A percentile compares a stretch with the other conserved stretches of the same genome.
Evolutionary conservation across 2,888 invertebrate genomes (phyloP).

Genomic region (Protodeltote pygarga): DNA sequence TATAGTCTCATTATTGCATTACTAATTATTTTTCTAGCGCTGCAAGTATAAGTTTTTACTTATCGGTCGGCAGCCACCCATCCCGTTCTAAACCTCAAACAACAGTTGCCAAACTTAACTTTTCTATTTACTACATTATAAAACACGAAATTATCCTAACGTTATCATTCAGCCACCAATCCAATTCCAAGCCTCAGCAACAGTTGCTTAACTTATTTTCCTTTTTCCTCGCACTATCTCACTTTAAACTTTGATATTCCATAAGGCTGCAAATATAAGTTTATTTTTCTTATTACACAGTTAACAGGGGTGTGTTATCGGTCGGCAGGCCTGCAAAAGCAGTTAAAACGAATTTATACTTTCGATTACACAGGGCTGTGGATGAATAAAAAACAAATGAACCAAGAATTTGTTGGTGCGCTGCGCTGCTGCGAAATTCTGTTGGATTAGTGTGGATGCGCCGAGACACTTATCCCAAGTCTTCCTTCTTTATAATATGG

Average conservation of each 20-base stretch:
- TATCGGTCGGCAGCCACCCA: no score
- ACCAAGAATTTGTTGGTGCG: constrained; percentile 83
- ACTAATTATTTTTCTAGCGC: no score
- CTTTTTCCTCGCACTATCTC: constrained; percentile 35
- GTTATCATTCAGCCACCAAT: constrained; percentile 12
- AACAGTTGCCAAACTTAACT: no score
- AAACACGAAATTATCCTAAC: no score
- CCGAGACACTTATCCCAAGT: neutral
- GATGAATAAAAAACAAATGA: constrained; percentile 87
- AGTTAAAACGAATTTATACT: constrained; percentile 84
- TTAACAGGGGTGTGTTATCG: constrained; percentile 80
- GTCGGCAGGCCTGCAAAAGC: constrained; percentile 70
- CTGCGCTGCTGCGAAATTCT: constrained; percentile 61
- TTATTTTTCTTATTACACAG: constrained; percentile 83
- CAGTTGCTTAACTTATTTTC: neutral
- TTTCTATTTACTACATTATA: no score
- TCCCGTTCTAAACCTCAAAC: no score
- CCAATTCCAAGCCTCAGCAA: constrained; percentile 1
- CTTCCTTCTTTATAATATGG: no score
- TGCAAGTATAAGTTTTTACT: no score
- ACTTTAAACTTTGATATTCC: constrained; percentile 77
- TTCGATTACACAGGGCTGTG: constrained; percentile 81
- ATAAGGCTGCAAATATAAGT: constrained; percentile 76
- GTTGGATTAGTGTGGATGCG: constrained; percentile 57
- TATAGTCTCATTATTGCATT: no score